phyloP scores from a whole-genome alignment of 2,113 vertebrate species.

The Apodemus speciosus region DNA sequence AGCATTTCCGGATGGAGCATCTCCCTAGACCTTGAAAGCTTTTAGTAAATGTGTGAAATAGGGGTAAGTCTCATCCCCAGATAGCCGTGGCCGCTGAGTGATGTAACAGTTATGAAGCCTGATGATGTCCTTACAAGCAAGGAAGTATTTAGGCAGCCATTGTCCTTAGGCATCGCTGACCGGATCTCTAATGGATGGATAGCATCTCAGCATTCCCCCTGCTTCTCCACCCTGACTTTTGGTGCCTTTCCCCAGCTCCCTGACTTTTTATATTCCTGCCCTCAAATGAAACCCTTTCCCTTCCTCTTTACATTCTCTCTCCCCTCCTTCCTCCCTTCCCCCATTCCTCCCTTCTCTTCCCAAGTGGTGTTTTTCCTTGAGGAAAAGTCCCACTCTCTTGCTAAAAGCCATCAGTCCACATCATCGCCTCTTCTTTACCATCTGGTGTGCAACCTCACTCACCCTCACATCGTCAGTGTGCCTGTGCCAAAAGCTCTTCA shows the following conservation, averaged over 20 bases:
- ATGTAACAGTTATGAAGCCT: background rate
- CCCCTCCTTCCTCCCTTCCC: background rate
- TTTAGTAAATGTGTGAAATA: background rate
- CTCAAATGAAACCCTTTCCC: background rate
- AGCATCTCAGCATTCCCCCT: background rate
- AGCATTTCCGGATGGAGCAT: background rate
- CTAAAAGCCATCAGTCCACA: background rate
- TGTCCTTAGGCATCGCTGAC: background rate
- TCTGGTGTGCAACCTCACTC: background rate
- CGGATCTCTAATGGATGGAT: background rate
- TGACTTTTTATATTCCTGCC: background rate
- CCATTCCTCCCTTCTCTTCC: background rate
- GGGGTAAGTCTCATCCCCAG: background rate
- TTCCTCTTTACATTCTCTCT: background rate
- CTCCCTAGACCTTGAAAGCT: background rate
- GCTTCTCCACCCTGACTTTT: no score
- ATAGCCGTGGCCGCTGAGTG: background rate
- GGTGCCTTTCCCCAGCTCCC: background rate
- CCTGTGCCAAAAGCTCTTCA: background rate
- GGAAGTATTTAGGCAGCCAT: no score
- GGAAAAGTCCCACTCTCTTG: background rate
- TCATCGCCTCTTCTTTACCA: background rate
- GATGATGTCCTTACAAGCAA: background rate
- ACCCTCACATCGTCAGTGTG: background rate
- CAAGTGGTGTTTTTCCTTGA: slow-evolving; percentile 16